Evolutionary conservation across 2,797 vertebrate genomes (phyloP).

Genomic region (Pseudochirops corinnae): DNA sequence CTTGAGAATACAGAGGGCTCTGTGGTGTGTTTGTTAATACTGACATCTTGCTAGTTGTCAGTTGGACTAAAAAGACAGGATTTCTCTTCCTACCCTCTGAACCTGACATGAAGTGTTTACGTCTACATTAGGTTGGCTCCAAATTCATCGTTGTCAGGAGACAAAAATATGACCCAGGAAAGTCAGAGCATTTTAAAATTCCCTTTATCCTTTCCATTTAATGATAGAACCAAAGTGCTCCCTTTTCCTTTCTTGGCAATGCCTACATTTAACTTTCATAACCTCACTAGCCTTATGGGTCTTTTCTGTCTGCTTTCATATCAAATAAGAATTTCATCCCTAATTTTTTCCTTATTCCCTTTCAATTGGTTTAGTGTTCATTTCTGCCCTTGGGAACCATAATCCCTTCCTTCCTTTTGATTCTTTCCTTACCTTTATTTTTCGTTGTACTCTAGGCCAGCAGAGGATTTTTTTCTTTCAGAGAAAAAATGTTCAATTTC

Average conservation of each 20-base stretch:
- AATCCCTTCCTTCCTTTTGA: conserved; percentile 59
- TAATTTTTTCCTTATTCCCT: conserved; percentile 71
- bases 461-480: conserved; percentile 45
- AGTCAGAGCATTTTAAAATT: conserved; percentile 50
- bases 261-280: conserved; percentile 56
- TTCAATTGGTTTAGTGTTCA: conserved; percentile 54
- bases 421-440: conserved; percentile 42
- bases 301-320: conserved; percentile 69
- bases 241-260: conserved; percentile 28
- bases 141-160: not conserved
- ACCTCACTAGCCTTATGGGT: conserved; percentile 43
- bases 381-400: conserved; percentile 49
- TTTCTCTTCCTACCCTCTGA: conserved; percentile 18
- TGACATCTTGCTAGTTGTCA: not conserved
- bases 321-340: conserved; percentile 55
- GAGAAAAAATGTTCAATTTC: conserved; percentile 71
- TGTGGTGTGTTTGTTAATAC: not conserved
- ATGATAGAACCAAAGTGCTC: not conserved
- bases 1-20: not conserved
- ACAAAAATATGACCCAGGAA: conserved; percentile 34
- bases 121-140: not conserved
- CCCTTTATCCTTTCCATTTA: conserved; percentile 29
- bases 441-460: conserved; percentile 50
- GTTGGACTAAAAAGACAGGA: not conserved
- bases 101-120: conserved; percentile 26